phyloP scores from a whole-genome alignment of 2,113 vertebrate genomes.

The Pipra filicauda region DNA sequence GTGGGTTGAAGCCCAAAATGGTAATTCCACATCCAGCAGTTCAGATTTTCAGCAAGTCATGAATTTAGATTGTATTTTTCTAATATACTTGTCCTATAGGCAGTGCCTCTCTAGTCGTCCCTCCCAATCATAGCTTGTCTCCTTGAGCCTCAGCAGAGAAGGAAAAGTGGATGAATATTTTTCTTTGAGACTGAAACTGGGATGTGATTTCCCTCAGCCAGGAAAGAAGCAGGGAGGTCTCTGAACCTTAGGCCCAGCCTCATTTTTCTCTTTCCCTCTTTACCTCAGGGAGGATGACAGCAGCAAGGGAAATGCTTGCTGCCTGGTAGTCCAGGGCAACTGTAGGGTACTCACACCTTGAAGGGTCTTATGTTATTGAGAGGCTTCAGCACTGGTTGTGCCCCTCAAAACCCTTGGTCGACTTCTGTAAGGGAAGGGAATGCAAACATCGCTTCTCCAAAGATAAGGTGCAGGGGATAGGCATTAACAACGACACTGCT shows the following conservation, averaged over 20 bases:
- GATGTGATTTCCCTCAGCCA: background rate
- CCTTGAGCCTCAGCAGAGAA: background rate
- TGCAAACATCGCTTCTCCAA: background rate
- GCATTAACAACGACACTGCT: background rate
- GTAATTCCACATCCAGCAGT: background rate
- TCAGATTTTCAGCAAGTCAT: background rate
- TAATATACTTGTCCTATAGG: background rate
- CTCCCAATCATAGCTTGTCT: background rate
- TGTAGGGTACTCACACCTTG: background rate
- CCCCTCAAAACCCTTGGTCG: background rate
- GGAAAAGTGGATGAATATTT: background rate
- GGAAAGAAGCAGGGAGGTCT: background rate
- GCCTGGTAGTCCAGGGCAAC: background rate
- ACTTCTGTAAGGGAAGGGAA: background rate
- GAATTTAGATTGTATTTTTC: background rate
- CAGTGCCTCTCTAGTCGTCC: background rate
- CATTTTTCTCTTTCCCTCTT: background rate
- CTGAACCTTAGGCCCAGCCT: background rate
- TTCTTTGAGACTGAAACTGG: background rate
- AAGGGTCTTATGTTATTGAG: rapidly evolving
- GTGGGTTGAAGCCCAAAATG: background rate
- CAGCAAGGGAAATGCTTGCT: background rate
- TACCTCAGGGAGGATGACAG: background rate
- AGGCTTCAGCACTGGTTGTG: background rate
- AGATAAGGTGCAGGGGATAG: background rate